These are phyloP conservation scores for Upupa epops DNA, from an alignment of 2,113 vertebrate genomes.

Conservation along the genomic window DNA sequence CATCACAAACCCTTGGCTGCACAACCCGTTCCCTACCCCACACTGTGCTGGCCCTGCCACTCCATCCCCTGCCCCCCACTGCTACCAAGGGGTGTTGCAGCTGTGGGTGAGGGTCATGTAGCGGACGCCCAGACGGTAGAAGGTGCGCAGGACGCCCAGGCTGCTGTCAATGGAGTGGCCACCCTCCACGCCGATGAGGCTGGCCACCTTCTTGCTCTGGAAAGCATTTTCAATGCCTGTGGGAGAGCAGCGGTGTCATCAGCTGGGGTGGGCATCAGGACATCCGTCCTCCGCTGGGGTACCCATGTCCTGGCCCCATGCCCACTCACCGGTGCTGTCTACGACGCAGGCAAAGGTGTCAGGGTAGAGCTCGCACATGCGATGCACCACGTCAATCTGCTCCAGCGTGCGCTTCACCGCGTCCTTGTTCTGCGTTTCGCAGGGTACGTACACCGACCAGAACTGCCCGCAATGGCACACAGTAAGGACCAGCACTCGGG, in stretches of 20 bases:
- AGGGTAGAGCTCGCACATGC: constrained; percentile 86
- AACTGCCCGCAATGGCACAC: constrained; percentile 69
- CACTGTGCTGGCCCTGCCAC: accelerated
- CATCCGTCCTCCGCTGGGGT: accelerated
- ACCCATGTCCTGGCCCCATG: accelerated
- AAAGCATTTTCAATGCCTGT: constrained; percentile 81
- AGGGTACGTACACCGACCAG: constrained; percentile 89
- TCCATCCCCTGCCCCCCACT: neutral
- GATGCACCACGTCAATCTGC: constrained; percentile 91
- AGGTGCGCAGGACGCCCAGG: constrained; percentile 82
- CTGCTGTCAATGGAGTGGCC: constrained; percentile 96
- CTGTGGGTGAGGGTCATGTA: constrained; percentile 94
- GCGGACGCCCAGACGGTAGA: constrained; percentile 89
- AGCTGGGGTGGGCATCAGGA: accelerated
- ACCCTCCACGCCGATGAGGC: constrained; percentile 91
- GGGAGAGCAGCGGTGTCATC: accelerated
- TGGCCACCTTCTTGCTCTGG: constrained; percentile 76
- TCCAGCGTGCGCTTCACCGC: constrained; percentile 88
- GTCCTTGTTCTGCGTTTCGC: constrained; percentile 88
- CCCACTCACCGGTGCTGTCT: constrained; percentile 70
- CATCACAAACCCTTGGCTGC: neutral
- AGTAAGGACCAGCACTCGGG: accelerated
- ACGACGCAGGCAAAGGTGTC: constrained; percentile 80
- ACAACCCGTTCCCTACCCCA: accelerated
- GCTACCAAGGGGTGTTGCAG: constrained; percentile 94